Evolutionary conservation across 2,888 invertebrate species (phyloP).

Genomic region (Nebria salina): DNA sequence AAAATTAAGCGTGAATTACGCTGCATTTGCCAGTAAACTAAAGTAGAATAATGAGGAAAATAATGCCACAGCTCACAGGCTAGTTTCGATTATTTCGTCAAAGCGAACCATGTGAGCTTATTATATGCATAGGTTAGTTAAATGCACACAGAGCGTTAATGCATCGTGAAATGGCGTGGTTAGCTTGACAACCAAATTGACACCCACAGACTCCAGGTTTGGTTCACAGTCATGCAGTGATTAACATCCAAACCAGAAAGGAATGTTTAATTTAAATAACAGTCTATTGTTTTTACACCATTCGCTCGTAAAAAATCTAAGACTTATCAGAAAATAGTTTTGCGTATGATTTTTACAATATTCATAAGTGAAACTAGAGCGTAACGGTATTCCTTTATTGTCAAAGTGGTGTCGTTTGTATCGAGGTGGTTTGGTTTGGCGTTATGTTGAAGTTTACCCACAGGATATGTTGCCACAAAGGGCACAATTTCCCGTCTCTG

Average conservation of each 20-base stretch:
- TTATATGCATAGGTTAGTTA: not conserved
- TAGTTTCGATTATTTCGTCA: conserved; percentile 17
- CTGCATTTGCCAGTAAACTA: conserved; percentile 34
- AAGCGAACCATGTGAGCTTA: not conserved
- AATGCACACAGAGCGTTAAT: not conserved
- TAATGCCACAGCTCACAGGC: conserved; percentile 2
- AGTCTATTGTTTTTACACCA: not conserved
- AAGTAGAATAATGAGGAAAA: conserved; percentile 34
- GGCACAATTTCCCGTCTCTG: conserved; percentile 23
- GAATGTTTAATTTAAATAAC: too few relatives aligned
- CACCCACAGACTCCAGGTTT: conserved; percentile 10
- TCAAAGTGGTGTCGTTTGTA: not conserved
- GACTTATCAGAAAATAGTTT: too few relatives aligned
- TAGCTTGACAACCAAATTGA: conserved; percentile 17
- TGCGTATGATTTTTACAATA: not conserved
- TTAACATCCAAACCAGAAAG: not conserved
- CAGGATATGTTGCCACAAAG: conserved; percentile 23
- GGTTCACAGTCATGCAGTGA: not conserved
- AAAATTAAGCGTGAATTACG: conserved; percentile 37
- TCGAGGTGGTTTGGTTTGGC: not conserved
- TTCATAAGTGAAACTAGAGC: not conserved
- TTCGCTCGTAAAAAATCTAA: not conserved
- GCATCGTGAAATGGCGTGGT: not conserved
- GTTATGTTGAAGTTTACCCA: conserved; percentile 17
- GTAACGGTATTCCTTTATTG: conserved; percentile 34